Base-by-base conservation (phyloP, 2,888 invertebrate species). In the Himalopsyche tibetana region DNA sequence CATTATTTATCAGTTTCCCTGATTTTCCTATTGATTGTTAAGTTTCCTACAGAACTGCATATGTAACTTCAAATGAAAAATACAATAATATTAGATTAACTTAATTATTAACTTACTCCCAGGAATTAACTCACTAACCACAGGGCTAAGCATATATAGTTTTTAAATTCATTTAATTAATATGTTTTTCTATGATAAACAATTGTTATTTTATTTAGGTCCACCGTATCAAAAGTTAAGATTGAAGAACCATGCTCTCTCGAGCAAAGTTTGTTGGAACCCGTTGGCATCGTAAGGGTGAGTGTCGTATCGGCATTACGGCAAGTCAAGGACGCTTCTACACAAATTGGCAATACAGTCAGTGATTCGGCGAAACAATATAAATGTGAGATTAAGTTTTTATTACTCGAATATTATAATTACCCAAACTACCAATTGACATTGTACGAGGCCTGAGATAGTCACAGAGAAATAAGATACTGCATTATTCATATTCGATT, bases 211-310 rank as follows among this genome's bases (percentile, higher is more conserved):
- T 6, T 84, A 0, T 85, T 19, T 80, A 88, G 88, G 2, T 84
- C 86, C 12, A 88, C 85, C 8, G 88, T 88, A 8, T 28, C 84
- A 5, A 88, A 88, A 74, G 63, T 88, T 6, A 83, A 88, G 38
- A 51, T 87, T 36, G 85, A 88, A 17, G 88, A 88, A 63, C 82
- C 81, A 11, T 83, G 55, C 45, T 83, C 85, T 38, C 40, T 88
- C 36, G 87, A 88, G 82, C 85, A 88, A 74, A 55, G 81, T n/a
- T 55, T 88, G 19, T 28, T 88, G 82, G 87, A 86, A 56, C 88
- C 88, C 3, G 82, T 88, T 17, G 38, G 84, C 45, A 19, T 84
- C 2, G 87, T 88, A 4, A 82, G 88, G 17, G 40, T 80, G 5
- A 84, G 80, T 12, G 85, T 88, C 4, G 82, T 87, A 40, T 80